Percentiles rank a stretch among this genome's conserved stretches.
Evolutionary conservation across 2,888 invertebrate genomes (phyloP).

Genomic region (Habrosyne pyritoides): DNA sequence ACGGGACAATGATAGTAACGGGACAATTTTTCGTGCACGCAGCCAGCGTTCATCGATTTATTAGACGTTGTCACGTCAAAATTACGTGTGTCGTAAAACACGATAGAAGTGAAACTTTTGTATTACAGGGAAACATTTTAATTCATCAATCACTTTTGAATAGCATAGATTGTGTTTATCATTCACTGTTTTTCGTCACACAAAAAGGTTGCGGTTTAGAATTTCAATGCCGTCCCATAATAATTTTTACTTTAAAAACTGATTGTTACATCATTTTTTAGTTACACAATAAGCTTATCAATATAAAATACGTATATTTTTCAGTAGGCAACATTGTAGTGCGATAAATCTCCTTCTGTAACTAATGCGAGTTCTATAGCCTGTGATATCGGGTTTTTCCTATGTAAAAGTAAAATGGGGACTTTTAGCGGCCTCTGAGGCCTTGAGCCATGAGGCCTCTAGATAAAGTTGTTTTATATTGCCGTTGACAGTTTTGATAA

Average conservation of each 20-base stretch:
- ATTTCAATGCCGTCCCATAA: no score
- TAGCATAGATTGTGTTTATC: no score
- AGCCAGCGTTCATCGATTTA: no score
- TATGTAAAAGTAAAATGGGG: background rate
- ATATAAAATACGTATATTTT: background rate
- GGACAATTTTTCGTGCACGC: no score
- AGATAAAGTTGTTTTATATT: background rate
- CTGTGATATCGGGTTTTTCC: background rate
- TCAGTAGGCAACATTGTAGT: background rate
- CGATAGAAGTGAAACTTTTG: no score
- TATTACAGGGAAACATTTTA: no score
- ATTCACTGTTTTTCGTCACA: no score
- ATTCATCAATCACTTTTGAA: no score
- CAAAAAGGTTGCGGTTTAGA: no score
- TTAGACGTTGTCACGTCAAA: no score
- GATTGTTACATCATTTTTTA: background rate
- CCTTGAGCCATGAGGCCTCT: background rate
- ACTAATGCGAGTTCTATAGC: constrained; percentile 2
- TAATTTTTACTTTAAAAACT: background rate
- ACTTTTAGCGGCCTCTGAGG: background rate
- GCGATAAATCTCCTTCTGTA: background rate
- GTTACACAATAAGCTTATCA: background rate
- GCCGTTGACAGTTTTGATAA: background rate
- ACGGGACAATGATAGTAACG: no score
- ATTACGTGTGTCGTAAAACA: no score